Conservation (phyloP, 2,797 vertebrate species). For the Tragopan temminckii region DNA sequence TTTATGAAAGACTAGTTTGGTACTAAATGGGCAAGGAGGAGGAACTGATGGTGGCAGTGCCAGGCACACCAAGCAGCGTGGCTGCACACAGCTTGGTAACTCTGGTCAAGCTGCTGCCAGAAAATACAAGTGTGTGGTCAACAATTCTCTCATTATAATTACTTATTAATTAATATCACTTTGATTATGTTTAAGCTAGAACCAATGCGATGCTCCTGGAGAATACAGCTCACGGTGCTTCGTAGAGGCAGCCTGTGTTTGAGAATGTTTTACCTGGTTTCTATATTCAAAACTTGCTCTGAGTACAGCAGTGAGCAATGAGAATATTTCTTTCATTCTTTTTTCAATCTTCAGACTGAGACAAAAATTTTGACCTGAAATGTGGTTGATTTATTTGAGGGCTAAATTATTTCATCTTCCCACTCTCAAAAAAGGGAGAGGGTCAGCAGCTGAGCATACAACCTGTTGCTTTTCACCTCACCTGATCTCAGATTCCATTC, state of each 20-base stretch:
- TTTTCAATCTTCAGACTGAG: neutral
- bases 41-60: neutral
- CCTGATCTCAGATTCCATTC: neutral
- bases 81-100: neutral
- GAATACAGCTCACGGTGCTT: neutral
- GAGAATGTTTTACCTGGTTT: neutral
- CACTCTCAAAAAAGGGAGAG: accelerated
- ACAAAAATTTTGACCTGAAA: neutral
- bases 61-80: neutral
- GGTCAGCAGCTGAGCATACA: neutral
- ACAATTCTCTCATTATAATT: neutral
- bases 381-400: neutral
- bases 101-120: neutral
- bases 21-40: neutral
- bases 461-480: slow-evolving; percentile 10
- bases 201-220: neutral
- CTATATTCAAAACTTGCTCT: neutral
- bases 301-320: neutral
- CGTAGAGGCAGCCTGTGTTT: neutral
- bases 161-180: neutral
- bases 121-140: neutral
- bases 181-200: neutral
- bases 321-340: neutral
- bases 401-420: neutral
- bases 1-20: neutral